Conservation (phyloP, 2,888 invertebrate species). For the Oscheius sp. region DNA sequence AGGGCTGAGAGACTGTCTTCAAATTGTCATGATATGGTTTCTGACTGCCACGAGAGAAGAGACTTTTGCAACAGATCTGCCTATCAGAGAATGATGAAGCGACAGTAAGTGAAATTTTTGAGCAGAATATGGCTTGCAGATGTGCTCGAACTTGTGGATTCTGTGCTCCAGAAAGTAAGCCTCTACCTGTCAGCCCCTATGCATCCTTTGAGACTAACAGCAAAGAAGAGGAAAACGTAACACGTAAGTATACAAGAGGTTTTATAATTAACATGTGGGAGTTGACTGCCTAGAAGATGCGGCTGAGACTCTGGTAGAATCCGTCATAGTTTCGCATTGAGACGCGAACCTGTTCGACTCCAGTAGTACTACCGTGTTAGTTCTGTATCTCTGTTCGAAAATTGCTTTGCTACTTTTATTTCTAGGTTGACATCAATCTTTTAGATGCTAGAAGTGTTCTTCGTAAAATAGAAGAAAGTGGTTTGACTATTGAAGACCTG, state of each 20-base stretch:
- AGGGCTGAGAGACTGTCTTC: not conserved
- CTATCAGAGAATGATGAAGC: constrained; percentile 28
- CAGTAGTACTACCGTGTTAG: too few relatives aligned
- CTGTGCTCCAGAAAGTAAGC: not conserved
- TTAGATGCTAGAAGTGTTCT: not conserved
- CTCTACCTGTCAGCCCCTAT: not conserved
- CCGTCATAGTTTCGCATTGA: too few relatives aligned
- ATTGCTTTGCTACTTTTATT: too few relatives aligned
- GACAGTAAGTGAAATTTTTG: not conserved
- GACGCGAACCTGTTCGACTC: too few relatives aligned
- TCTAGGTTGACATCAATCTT: not conserved
- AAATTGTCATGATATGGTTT: constrained; percentile 7
- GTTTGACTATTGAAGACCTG: constrained; percentile 13
- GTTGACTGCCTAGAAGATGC: too few relatives aligned
- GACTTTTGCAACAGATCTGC: not conserved
- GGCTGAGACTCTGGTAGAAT: too few relatives aligned
- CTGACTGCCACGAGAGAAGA: constrained; percentile 23
- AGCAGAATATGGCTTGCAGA: not conserved
- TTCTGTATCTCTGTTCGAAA: too few relatives aligned
- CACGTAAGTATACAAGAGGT: not conserved
- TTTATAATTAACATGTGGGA: too few relatives aligned
- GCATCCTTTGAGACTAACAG: not conserved
- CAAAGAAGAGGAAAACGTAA: not conserved
- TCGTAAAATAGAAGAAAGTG: constrained; percentile 18
- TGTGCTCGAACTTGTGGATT: constrained; percentile 28